A percentile compares a stretch with the other conserved stretches of the same genome.
phyloP scores from a whole-genome alignment of 1,140 invertebrate species.

The honey bee (Apis mellifera) region DNA sequence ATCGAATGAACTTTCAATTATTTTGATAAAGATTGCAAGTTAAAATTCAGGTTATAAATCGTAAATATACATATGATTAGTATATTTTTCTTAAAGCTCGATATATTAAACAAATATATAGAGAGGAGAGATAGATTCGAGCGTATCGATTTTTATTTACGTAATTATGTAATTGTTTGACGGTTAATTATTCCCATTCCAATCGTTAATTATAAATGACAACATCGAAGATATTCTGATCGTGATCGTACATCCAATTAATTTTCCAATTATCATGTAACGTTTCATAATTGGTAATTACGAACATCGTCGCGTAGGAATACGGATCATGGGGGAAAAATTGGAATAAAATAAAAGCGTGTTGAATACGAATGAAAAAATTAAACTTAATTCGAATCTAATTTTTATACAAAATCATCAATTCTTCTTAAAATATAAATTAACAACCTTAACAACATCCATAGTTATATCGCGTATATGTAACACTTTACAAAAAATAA shows the following conservation, averaged over 20 bases:
- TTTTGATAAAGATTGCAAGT: no score
- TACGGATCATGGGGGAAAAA: no score
- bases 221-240: background rate
- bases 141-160: background rate
- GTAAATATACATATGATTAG: no score
- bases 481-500: no score
- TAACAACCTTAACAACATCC: no score
- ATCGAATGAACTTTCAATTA: no score
- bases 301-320: background rate
- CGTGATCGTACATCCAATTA: background rate
- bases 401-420: no score
- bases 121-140: background rate
- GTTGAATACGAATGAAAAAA: background rate
- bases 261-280: background rate
- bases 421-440: no score
- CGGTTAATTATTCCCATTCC: background rate
- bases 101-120: no score
- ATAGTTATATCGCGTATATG: no score
- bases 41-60: no score
- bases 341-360: background rate
- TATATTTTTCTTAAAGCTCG: no score
- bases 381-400: background rate
- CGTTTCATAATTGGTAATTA: background rate
- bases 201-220: slow-evolving; percentile 5
- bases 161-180: background rate